phyloP scores from a whole-genome alignment of 2,888 invertebrate genomes.

The Silvanus unidentatus region DNA sequence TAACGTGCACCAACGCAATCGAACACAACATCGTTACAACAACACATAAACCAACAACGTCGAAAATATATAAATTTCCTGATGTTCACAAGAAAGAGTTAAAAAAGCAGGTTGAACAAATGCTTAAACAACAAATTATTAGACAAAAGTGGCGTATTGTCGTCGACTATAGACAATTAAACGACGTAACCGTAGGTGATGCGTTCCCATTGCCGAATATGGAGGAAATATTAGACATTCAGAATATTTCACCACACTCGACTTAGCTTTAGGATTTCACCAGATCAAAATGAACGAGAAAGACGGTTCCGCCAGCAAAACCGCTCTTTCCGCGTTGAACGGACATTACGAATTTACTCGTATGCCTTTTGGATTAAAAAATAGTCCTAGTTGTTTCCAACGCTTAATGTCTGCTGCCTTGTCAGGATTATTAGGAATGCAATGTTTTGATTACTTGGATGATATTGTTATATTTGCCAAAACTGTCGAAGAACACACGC shows the following conservation, averaged over 20 bases:
- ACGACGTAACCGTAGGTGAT: conserved; percentile 5
- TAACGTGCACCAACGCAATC: neutral
- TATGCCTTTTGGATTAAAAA: conserved; percentile 7
- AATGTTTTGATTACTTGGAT: conserved; percentile 5
- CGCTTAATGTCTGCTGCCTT: neutral
- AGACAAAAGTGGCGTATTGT: conserved; percentile 8
- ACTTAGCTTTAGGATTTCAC: conserved; percentile 4
- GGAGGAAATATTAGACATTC: conserved; percentile 3
- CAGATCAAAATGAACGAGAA: conserved; percentile 2
- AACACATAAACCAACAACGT: neutral
- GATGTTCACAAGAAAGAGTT: conserved; percentile 6
- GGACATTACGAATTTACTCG: conserved; percentile 6
- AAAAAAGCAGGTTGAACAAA: conserved; percentile 3
- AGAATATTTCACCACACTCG: conserved; percentile 2
- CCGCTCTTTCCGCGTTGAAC: conserved; percentile 1
- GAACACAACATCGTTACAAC: neutral
- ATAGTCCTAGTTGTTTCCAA: neutral
- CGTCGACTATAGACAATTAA: conserved; percentile 8
- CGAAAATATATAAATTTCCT: conserved; percentile 6
- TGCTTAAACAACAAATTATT: conserved; percentile 5
- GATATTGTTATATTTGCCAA: conserved; percentile 2
- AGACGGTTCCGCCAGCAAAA: neutral
- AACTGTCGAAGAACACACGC: neutral
- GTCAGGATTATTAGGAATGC: neutral
- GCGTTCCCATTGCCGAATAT: conserved; percentile 5